A percentile compares a stretch with the other conserved stretches of the same genome.
Evolutionary conservation across 2,113 vertebrate species (phyloP).

Genomic region (Pseudorasbora parva): DNA sequence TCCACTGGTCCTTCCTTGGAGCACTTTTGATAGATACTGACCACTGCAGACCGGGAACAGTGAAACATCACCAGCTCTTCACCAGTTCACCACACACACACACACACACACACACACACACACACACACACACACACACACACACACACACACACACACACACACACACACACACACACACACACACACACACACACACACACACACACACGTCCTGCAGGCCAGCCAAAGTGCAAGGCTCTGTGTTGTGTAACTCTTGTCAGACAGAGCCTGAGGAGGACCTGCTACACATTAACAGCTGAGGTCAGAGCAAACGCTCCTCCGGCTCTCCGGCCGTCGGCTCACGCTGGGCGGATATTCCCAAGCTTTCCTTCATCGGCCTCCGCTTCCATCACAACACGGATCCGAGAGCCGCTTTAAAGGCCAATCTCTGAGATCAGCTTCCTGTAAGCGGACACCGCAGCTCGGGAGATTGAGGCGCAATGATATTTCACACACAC

Average conservation of each 20-base stretch:
- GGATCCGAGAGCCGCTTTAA: slow-evolving; percentile 64
- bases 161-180: too few species aligned
- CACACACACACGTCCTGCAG: neutral
- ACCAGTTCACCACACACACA: too few species aligned
- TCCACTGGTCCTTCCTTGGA: too few species aligned
- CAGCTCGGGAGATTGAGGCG: slow-evolving; percentile 54
- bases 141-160: too few species aligned
- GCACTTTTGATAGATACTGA: too few species aligned
- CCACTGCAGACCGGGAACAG: too few species aligned
- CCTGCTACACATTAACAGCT: slow-evolving; percentile 72
- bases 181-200: too few species aligned
- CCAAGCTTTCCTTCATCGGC: slow-evolving; percentile 60
- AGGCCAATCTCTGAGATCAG: slow-evolving; percentile 52
- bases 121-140: too few species aligned
- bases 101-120: too few species aligned
- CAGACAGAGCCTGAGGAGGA: slow-evolving; percentile 61
- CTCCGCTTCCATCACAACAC: slow-evolving; percentile 48
- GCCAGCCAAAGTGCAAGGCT: slow-evolving; percentile 58
- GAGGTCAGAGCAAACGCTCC: slow-evolving; percentile 47
- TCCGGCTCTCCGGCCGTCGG: neutral
- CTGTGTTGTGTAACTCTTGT: slow-evolving; percentile 60
- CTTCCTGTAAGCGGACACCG: slow-evolving; percentile 51
- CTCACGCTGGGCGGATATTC: slow-evolving; percentile 52
- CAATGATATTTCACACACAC: slow-evolving; percentile 36
- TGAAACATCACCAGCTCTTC: too few species aligned